A percentile compares a stretch with the other conserved stretches of the same genome.
Evolutionary conservation across 2,797 vertebrate genomes (phyloP).

Genomic region (Dipus sagitta): DNA sequence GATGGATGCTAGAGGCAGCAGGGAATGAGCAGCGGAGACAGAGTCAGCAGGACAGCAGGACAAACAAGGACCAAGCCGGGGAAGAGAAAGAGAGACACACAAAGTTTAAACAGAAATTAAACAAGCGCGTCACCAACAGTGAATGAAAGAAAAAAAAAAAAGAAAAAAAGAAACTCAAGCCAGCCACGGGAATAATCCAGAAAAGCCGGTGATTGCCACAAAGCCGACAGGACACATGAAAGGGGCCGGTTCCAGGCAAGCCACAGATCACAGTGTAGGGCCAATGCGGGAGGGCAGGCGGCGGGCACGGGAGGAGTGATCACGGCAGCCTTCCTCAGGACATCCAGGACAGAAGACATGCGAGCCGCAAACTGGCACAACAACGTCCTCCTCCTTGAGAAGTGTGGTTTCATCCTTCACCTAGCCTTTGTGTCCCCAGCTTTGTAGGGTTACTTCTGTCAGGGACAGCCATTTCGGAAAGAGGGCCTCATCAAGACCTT

Average conservation of each 20-base stretch:
- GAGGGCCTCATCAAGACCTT: neutral
- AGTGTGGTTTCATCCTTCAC: neutral
- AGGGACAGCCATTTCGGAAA: neutral
- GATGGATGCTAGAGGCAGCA: constrained; percentile 95
- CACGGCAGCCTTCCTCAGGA: too few species aligned
- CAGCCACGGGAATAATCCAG: constrained; percentile 83
- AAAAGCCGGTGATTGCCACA: constrained; percentile 81
- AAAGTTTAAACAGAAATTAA: constrained; percentile 90
- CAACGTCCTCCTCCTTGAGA: neutral
- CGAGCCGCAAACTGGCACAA: neutral
- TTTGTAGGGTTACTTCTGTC: neutral
- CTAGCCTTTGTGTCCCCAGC: neutral
- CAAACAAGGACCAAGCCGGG: constrained; percentile 86
- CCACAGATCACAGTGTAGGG: neutral
- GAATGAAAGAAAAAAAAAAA: constrained; percentile 77
- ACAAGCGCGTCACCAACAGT: constrained; percentile 85
- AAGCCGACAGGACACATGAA: constrained; percentile 83
- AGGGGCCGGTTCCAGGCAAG: constrained; percentile 71
- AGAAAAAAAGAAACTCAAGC: constrained; percentile 75
- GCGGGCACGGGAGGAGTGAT: too few species aligned
- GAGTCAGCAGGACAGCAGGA: constrained; percentile 86
- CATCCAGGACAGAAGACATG: neutral
- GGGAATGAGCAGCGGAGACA: constrained; percentile 89
- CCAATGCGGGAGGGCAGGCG: neutral
- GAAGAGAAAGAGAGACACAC: constrained; percentile 88